Conservation (phyloP, 1,140 invertebrate species). For the Aporrectodea caliginosa region DNA sequence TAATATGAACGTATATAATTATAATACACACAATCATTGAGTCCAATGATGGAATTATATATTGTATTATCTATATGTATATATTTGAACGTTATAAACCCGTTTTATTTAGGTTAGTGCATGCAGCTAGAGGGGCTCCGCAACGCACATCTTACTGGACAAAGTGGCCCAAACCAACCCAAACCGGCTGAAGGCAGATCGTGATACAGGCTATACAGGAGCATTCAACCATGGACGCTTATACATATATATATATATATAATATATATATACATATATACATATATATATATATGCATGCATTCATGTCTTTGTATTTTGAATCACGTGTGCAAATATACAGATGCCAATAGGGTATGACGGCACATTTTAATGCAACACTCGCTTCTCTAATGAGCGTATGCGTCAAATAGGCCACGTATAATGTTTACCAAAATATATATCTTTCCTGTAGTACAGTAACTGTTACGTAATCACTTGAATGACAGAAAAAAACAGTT, state of each 20-base stretch:
- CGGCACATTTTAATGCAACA: background rate
- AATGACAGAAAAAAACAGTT: no score
- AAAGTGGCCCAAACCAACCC: background rate
- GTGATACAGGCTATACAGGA: background rate
- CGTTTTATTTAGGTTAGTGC: background rate
- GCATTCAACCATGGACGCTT: background rate
- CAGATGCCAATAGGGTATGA: background rate
- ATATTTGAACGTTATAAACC: background rate
- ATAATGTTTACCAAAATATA: background rate
- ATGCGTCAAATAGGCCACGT: no score
- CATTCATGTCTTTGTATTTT: background rate
- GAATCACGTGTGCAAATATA: background rate
- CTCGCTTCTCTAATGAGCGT: no score
- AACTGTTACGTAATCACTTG: no score
- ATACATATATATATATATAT: background rate
- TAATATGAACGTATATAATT: no score
- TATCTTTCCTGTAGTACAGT: background rate
- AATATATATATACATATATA: background rate
- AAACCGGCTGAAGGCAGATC: background rate
- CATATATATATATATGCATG: background rate
- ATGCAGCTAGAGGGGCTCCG: no score
- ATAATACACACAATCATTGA: no score
- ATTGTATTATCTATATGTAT: no score
- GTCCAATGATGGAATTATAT: no score
- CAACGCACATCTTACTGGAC: no score